Evolutionary conservation across 1,140 invertebrate species (phyloP), one percentile per base, ranked within the genome.

Genomic region (Triops longicaudatus): DNA sequence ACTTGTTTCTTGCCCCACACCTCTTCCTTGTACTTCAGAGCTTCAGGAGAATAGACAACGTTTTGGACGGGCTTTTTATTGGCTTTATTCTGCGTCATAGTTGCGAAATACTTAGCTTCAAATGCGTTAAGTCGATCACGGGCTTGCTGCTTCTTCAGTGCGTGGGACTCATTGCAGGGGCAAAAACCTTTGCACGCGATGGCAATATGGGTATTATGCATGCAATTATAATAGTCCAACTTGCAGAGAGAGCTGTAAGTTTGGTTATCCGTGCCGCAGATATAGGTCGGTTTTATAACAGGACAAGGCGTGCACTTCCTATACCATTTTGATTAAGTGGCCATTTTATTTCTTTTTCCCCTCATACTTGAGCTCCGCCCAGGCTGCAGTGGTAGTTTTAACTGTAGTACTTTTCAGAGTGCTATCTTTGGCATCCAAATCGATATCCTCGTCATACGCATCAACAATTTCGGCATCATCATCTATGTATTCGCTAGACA

Each of bases 241-340:
- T 93, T 88, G 84, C 93, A 96, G 75, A 92, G 87, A 75, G 93
- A 95, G 83, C 93, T 95, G 86, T 96, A 96, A n/a, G 94, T 96
- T 81, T 91, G 88, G 86, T 96, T 96, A 86, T 96, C 93, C 42
- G 89, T 90, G 78, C 93, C 94, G 85, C 94, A 96, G 74, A 95
- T 87, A 88, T 95, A 95, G 79, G 89, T 89, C 41, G 92, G 91
- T 80, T 92, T 89, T 81, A 90, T 86, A 80, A 93, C 89, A 72
- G 92, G 89, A 86, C 93, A 92, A 78, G 90, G 88, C 80, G 90
- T 90, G 83, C 93, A 95, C 79, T 81, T 79, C 76, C 92, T 93
- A 85, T 79, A 87, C 85, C 72, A 79, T 78, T 81, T 73, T 27
- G 6, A 76, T 17, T 10, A 77, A 41, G 7, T 71, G 74, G 74